These are phyloP conservation scores for Sebastes itinus DNA, from an alignment of 2,797 vertebrate genomes.

Conservation along the genomic window DNA sequence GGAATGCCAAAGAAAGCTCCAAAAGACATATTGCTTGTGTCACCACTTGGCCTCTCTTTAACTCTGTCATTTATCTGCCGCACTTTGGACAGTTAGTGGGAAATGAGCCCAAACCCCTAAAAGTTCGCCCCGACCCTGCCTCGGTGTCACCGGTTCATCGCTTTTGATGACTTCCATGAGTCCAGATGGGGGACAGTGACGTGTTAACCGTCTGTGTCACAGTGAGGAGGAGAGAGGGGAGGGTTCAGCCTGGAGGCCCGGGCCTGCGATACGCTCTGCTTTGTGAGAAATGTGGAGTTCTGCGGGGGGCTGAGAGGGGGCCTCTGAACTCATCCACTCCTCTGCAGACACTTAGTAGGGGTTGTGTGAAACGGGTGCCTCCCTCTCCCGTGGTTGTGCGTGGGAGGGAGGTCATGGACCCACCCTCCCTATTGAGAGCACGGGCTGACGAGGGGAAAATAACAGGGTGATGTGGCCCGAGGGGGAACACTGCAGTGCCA, in stretches of 20 bases:
- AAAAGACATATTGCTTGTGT: conserved; percentile 24
- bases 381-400: conserved; percentile 60
- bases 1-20: conserved; percentile 44
- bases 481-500: conserved; percentile 50
- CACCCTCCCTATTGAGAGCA: conserved; percentile 65
- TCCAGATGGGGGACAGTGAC: conserved; percentile 20
- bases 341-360: conserved; percentile 31
- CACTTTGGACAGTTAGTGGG: conserved; percentile 19
- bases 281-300: conserved; percentile 23
- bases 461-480: conserved; percentile 63
- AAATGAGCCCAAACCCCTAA: conserved; percentile 17
- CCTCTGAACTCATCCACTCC: conserved; percentile 4
- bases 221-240: not conserved
- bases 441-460: conserved; percentile 68
- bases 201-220: conserved; percentile 15
- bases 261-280: not conserved
- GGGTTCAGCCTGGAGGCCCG: not conserved
- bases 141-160: not conserved
- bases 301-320: conserved; percentile 1
- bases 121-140: conserved; percentile 8
- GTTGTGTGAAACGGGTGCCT: conserved; percentile 45
- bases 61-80: conserved; percentile 19
- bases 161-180: conserved; percentile 29
- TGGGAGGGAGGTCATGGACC: conserved; percentile 71
- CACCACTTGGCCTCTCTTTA: conserved; percentile 18